Percentiles rank a stretch among this genome's conserved stretches.
Evolutionary conservation across 1,140 invertebrate species (phyloP).

Genomic region (Drosophila azteca): DNA sequence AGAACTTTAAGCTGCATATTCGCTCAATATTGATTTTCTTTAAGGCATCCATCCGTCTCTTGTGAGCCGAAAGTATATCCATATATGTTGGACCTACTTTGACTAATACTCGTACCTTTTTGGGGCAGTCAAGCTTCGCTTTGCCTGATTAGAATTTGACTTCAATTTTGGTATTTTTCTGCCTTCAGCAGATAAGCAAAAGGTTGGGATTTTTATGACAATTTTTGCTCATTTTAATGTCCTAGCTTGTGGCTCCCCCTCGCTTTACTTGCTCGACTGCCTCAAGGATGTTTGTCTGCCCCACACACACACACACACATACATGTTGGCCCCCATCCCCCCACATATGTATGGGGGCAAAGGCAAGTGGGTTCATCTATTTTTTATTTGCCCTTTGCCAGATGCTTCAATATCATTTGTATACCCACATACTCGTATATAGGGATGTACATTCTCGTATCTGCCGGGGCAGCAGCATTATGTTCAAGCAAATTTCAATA

Average conservation of each 20-base stretch:
- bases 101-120: background rate
- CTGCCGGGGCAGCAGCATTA: conserved; percentile 30
- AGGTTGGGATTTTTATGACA: conserved; percentile 63
- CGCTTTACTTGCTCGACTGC: conserved; percentile 25
- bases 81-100: background rate
- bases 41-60: conserved; percentile 3
- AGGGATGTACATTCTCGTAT: conserved; percentile 12
- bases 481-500: conserved; percentile 43
- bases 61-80: background rate
- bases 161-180: conserved; percentile 36
- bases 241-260: conserved; percentile 3
- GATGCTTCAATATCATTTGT: conserved; percentile 48
- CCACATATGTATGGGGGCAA: conserved; percentile 24
- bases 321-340: conserved; percentile 11
- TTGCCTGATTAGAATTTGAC: conserved; percentile 46
- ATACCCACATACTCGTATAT: conserved; percentile 3
- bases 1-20: too few species aligned
- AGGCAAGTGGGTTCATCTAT: conserved; percentile 65
- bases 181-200: conserved; percentile 45
- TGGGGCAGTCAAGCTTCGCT: conserved; percentile 5
- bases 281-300: conserved; percentile 51
- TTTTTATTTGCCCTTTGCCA: conserved; percentile 65
- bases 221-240: conserved; percentile 74
- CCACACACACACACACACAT: conserved; percentile 3
- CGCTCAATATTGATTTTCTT: background rate